Evolutionary conservation across 2,797 vertebrate genomes (phyloP).

Genomic region (Setipinna tenuifilis): DNA sequence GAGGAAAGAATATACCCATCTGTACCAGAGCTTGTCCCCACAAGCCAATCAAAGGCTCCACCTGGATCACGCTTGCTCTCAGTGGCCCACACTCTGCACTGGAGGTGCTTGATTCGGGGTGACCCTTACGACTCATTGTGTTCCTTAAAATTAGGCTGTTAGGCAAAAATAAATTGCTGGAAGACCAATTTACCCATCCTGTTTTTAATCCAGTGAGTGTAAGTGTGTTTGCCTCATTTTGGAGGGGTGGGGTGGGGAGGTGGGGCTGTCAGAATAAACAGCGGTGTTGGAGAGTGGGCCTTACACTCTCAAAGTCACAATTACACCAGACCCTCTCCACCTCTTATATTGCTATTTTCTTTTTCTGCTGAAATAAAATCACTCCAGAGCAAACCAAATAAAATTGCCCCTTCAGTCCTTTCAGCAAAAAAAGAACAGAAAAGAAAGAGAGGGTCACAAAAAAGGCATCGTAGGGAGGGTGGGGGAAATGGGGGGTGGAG

Average conservation of each 20-base stretch:
- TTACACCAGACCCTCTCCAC: constrained; percentile 45
- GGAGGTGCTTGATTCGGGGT: neutral
- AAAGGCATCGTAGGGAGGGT: constrained; percentile 46
- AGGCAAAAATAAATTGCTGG: constrained; percentile 42
- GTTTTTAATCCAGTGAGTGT: constrained; percentile 21
- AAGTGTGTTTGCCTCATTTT: constrained; percentile 5
- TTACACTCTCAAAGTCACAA: constrained; percentile 53
- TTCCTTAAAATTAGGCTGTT: constrained; percentile 31
- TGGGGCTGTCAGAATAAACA: constrained; percentile 48
- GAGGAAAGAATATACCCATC: neutral
- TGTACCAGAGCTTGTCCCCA: neutral
- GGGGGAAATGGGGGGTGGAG: constrained; percentile 19
- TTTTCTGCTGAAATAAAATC: constrained; percentile 50
- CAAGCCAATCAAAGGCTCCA: neutral
- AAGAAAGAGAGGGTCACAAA: constrained; percentile 48
- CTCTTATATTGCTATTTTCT: constrained; percentile 36
- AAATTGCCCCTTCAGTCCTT: constrained; percentile 59
- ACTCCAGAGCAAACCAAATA: constrained; percentile 48
- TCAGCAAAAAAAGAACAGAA: neutral
- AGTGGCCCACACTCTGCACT: neutral
- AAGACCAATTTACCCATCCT: constrained; percentile 52
- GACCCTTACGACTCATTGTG: constrained; percentile 8
- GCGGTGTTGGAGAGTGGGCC: constrained; percentile 43
- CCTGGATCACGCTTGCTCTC: neutral
- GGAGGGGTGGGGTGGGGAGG: constrained; percentile 49